Percentiles rank a stretch among this genome's conserved stretches.
Evolutionary conservation across 2,797 vertebrate genomes (phyloP).

Genomic region (Cyprinodon diabolis): DNA sequence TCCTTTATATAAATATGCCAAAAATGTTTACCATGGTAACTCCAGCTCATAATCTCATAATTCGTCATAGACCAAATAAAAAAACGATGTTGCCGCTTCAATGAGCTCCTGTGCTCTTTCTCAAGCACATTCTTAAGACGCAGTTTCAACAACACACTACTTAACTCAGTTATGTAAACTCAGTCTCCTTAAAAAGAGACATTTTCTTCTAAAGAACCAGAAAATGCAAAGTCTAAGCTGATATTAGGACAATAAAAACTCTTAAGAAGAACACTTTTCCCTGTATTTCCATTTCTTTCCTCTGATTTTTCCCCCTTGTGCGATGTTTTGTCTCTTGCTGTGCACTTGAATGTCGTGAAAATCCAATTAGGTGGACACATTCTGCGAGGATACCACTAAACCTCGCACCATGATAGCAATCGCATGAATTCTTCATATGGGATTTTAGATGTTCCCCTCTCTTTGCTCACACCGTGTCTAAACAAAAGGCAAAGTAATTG

Average conservation of each 20-base stretch:
- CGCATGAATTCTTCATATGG: slow-evolving; percentile 71
- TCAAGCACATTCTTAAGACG: slow-evolving; percentile 22
- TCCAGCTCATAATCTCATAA: background rate
- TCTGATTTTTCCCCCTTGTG: background rate
- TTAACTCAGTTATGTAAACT: slow-evolving; percentile 22
- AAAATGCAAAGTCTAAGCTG: slow-evolving; percentile 18
- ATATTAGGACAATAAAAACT: slow-evolving; percentile 34
- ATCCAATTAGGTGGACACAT: slow-evolving; percentile 75
- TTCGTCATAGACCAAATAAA: background rate
- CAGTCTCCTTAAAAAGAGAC: slow-evolving; percentile 18
- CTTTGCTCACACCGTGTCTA: slow-evolving; percentile 55
- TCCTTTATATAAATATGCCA: background rate
- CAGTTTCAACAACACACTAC: background rate
- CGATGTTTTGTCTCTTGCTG: slow-evolving; percentile 29
- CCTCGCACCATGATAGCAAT: slow-evolving; percentile 54
- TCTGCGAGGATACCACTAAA: slow-evolving; percentile 59
- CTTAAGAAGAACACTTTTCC: slow-evolving; percentile 13
- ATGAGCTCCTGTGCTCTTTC: slow-evolving; percentile 39
- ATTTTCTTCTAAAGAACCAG: background rate
- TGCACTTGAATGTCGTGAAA: slow-evolving; percentile 56
- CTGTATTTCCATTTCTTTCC: slow-evolving; percentile 20
- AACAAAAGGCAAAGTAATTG: slow-evolving; percentile 75
- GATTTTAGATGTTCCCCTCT: slow-evolving; percentile 58
- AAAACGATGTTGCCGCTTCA: slow-evolving; percentile 15
- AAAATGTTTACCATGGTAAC: background rate